Base-by-base conservation (phyloP, 1,140 invertebrate species). In the Leucophenga varia region DNA sequence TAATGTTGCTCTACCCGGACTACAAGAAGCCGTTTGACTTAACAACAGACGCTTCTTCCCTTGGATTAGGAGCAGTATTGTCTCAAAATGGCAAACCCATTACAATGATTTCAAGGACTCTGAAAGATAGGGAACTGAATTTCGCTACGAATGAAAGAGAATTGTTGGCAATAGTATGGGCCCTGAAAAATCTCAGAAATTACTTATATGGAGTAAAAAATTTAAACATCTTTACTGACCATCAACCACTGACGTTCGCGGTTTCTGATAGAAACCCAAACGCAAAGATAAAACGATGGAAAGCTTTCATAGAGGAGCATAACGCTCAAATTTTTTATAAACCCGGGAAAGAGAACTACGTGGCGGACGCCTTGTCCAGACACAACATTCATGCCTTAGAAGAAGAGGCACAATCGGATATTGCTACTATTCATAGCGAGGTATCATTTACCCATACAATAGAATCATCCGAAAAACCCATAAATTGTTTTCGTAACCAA, bases 1-100 rank as follows among this genome's bases (percentile, higher is more conserved):
- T 80, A 17, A 50, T 79, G 18, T 52, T 63, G 43, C 46, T 54
- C 1, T 74, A 64, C 30, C 69, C 72, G 1, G 58, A 76, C 36
- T 74, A 68, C 41, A 34, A 42, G 1, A 55, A 63, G 39, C 49
- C 48, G 14, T 74, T 75, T 40, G 57, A 59, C n/a, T 42, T 75
- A 10, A 63, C 61, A 0, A 65, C 55, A 0, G 69, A 74, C 30
- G 71, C 69, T 4, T 57, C 44, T 7, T 46, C 49, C 18, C 43
- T 31, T 20, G 64, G 64, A 2, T 21, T 75, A 13, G 69, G 64
- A 3, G 65, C 71, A 2, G 58, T 75, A 1, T 38, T 76, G 34
- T 58, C 58, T 10, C 75, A 48, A 74, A 47, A 60, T 53, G 22
- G 22, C 25, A 48, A 20, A 12, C 42, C 45, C 12, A 52, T 52